These are phyloP conservation scores for Chaetodon trifascialis DNA, from an alignment of 2,113 vertebrate genomes.

Conservation along the genomic window DNA sequence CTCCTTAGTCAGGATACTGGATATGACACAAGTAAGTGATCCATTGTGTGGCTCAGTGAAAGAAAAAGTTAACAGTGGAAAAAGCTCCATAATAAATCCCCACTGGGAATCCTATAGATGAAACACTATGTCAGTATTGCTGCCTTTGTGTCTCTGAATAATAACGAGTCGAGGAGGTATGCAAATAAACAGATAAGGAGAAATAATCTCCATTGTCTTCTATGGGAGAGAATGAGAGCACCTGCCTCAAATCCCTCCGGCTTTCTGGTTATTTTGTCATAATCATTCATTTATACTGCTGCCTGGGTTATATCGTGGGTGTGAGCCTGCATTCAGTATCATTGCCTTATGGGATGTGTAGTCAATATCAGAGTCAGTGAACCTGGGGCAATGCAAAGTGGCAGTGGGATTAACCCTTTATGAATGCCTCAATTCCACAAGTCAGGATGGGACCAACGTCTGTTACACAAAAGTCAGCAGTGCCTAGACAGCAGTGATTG, in stretches of 20 bases:
- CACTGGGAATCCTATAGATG: slow-evolving; percentile 6
- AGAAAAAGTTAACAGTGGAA: slow-evolving; percentile 13
- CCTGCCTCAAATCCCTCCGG: slow-evolving; percentile 42
- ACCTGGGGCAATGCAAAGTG: slow-evolving; percentile 48
- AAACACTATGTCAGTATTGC: slow-evolving; percentile 39
- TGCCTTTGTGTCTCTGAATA: slow-evolving; percentile 54
- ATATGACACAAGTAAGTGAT: slow-evolving; percentile 11
- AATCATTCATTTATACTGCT: slow-evolving; percentile 46
- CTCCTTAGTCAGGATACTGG: not conserved
- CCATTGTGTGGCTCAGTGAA: slow-evolving; percentile 23
- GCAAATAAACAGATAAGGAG: slow-evolving; percentile 52
- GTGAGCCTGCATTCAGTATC: slow-evolving; percentile 50
- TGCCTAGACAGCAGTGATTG: not conserved
- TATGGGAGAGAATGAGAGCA: slow-evolving; percentile 46
- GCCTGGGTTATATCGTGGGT: slow-evolving; percentile 25
- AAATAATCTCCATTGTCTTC: slow-evolving; percentile 56
- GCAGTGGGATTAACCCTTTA: slow-evolving; percentile 45
- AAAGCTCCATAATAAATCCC: slow-evolving; percentile 36
- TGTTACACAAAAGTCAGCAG: slow-evolving; percentile 6
- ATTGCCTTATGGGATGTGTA: slow-evolving; percentile 55
- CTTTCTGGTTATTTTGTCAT: slow-evolving; percentile 39
- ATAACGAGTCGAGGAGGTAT: slow-evolving; percentile 28
- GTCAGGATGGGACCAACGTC: slow-evolving; percentile 1
- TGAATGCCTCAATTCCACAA: not conserved
- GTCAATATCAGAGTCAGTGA: slow-evolving; percentile 28